A percentile compares a stretch with the other conserved stretches of the same genome.
These are phyloP conservation scores for Syngnathoides biaculeatus DNA, from an alignment of 2,113 vertebrate species.

Conservation along the genomic window DNA sequence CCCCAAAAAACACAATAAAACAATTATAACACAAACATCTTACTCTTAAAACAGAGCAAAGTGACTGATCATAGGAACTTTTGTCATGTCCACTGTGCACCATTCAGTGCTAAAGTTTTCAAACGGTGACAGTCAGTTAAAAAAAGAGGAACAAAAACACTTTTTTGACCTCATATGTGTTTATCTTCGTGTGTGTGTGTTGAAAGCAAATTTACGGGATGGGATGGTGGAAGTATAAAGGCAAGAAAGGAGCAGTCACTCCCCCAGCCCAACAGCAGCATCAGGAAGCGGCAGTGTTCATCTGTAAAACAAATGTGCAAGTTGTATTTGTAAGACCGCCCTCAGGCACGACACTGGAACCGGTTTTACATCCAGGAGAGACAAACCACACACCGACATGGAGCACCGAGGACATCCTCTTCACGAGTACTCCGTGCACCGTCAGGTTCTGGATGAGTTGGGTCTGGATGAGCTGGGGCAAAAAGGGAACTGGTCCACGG, in stretches of 20 bases:
- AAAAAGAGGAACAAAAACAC: background rate
- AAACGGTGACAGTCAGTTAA: too few species aligned
- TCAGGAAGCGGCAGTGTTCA: conserved; percentile 13
- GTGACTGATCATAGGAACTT: conserved; percentile 1
- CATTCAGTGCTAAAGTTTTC: background rate
- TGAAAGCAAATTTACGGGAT: background rate
- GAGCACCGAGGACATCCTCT: conserved; percentile 8
- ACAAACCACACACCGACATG: conserved; percentile 15
- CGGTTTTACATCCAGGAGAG: background rate
- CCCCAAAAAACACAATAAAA: background rate
- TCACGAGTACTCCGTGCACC: conserved; percentile 48
- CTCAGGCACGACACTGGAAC: background rate
- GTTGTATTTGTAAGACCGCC: background rate
- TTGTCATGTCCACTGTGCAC: background rate
- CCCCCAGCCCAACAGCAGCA: conserved; percentile 34
- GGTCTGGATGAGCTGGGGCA: conserved; percentile 76
- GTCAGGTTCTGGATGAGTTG: conserved; percentile 73
- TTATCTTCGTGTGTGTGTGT: background rate
- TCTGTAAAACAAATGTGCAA: conserved; percentile 9
- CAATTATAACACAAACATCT: background rate
- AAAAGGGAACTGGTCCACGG: conserved; percentile 38
- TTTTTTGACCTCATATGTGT: background rate
- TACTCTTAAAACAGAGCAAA: background rate
- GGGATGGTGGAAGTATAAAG: conserved; percentile 17
- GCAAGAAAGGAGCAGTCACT: conserved; percentile 29